Evolutionary conservation across 2,797 vertebrate species (phyloP).

Genomic region (Spheniscus humboldti): DNA sequence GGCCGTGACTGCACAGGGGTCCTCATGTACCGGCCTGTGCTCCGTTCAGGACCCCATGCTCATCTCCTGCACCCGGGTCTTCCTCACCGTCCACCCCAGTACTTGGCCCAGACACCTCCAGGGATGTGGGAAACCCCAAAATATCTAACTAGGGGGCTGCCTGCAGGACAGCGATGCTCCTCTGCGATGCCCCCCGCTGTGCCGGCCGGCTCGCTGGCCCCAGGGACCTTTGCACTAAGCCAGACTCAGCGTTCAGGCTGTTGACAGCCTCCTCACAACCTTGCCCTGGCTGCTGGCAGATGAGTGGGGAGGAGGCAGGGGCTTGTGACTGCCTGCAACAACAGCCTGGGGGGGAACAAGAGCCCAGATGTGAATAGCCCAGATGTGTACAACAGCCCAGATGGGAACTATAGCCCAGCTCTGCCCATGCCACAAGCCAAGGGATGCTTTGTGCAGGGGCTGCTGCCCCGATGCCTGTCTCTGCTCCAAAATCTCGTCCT

Average conservation of each 20-base stretch:
- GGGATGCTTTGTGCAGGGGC: background rate
- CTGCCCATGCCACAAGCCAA: background rate
- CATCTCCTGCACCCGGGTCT: background rate
- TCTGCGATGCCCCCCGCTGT: fast-evolving
- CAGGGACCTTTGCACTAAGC: background rate
- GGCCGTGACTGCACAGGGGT: fast-evolving
- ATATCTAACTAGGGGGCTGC: background rate
- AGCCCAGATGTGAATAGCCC: background rate
- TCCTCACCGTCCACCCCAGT: background rate
- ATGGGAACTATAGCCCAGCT: background rate
- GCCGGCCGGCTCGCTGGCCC: fast-evolving
- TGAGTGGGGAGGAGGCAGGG: background rate
- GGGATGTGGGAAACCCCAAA: background rate
- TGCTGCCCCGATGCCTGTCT: background rate
- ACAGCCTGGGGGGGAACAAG: background rate
- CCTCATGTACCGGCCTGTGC: fast-evolving
- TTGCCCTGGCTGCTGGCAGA: background rate
- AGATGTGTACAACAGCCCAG: background rate
- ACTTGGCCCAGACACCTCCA: background rate
- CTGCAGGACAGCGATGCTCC: background rate
- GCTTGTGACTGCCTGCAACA: background rate
- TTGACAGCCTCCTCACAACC: background rate
- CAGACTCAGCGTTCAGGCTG: background rate
- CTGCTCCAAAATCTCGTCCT: background rate
- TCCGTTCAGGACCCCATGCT: background rate